Percentiles rank a stretch among this genome's conserved stretches.
These are phyloP conservation scores for Ascaphus truei DNA, from an alignment of 2,113 vertebrate species.

Conservation along the genomic window DNA sequence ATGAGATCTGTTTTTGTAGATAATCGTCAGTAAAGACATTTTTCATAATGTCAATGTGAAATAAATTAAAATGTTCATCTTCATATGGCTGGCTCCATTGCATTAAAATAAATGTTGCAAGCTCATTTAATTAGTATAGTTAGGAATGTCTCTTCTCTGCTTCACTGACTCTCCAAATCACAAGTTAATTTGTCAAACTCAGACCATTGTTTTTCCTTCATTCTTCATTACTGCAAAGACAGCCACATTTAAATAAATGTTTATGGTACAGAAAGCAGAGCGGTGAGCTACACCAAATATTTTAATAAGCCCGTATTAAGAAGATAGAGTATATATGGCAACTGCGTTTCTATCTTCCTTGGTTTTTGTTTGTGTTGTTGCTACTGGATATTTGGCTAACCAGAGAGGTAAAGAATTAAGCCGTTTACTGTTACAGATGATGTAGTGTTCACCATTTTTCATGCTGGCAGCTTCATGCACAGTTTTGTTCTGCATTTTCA, in stretches of 20 bases:
- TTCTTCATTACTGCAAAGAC: slow-evolving; percentile 82
- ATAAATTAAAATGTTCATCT: slow-evolving; percentile 89
- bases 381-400: slow-evolving; percentile 60
- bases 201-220: slow-evolving; percentile 85
- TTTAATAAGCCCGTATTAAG: slow-evolving; percentile 60
- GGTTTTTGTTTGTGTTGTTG: neutral
- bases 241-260: slow-evolving; percentile 83
- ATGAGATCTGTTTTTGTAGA: slow-evolving; percentile 82
- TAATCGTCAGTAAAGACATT: slow-evolving; percentile 74
- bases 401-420: slow-evolving; percentile 58
- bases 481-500: slow-evolving; percentile 63
- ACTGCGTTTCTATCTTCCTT: neutral
- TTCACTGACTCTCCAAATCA: slow-evolving; percentile 84
- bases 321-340: slow-evolving; percentile 49
- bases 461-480: slow-evolving; percentile 52
- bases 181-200: slow-evolving; percentile 89
- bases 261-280: slow-evolving; percentile 77
- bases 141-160: slow-evolving; percentile 80
- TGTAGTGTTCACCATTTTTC: slow-evolving; percentile 53
- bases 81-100: slow-evolving; percentile 83
- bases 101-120: slow-evolving; percentile 87
- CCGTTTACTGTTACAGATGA: slow-evolving; percentile 58
- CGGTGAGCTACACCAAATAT: slow-evolving; percentile 73
- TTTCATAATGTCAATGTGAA: slow-evolving; percentile 82
- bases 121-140: slow-evolving; percentile 87